phyloP scores from a whole-genome alignment of 2,113 vertebrate species.

The Mus pahari region DNA sequence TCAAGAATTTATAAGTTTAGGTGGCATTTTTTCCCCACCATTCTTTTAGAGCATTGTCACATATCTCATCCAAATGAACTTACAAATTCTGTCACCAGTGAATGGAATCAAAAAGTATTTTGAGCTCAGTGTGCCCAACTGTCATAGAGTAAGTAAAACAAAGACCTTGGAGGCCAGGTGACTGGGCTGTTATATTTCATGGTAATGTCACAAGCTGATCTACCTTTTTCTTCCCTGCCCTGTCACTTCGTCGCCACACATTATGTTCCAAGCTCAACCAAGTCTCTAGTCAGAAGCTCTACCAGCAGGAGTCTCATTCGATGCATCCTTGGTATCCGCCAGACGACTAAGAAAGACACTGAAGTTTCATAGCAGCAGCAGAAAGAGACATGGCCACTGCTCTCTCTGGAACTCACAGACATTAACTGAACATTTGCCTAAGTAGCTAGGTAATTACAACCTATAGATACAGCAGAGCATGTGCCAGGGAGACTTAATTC shows the following conservation, averaged over 20 bases:
- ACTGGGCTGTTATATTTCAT: not conserved
- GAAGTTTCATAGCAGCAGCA: not conserved
- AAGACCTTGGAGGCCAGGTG: not conserved
- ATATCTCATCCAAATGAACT: slow-evolving; percentile 52
- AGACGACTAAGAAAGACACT: not conserved
- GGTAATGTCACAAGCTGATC: not conserved
- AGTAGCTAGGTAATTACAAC: slow-evolving; percentile 38
- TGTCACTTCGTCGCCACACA: not conserved
- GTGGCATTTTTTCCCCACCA: slow-evolving; percentile 32
- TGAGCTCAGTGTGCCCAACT: not conserved
- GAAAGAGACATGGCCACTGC: slow-evolving; percentile 17
- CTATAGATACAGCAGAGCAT: slow-evolving; percentile 2
- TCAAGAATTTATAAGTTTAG: slow-evolving; percentile 59
- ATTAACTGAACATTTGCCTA: slow-evolving; percentile 8
- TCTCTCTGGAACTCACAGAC: not conserved
- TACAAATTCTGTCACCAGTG: not conserved
- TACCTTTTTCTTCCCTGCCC: not conserved
- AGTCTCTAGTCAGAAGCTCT: slow-evolving; percentile 35
- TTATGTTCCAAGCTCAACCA: slow-evolving; percentile 42
- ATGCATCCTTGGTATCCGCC: not conserved
- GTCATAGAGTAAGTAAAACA: slow-evolving; percentile 2
- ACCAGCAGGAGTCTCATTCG: slow-evolving; percentile 48
- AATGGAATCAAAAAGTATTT: slow-evolving; percentile 43
- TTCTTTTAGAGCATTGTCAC: slow-evolving; percentile 28
- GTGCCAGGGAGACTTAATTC: not conserved